Evolutionary conservation across 2,797 vertebrate species (phyloP).

Genomic region (Sardinella longiceps): DNA sequence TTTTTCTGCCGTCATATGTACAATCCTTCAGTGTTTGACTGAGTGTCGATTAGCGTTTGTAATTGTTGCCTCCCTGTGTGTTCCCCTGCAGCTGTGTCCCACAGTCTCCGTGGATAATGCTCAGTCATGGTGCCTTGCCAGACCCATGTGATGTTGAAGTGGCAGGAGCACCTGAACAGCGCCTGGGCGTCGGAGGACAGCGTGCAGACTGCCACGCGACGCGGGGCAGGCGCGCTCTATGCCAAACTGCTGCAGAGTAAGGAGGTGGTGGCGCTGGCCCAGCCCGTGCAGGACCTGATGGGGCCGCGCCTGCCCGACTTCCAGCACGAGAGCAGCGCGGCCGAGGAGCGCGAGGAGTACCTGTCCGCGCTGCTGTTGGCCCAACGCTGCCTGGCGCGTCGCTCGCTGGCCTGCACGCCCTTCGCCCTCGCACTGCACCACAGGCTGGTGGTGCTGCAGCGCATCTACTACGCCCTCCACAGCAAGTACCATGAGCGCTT

Average conservation of each 20-base stretch:
- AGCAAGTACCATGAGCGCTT: slow-evolving; percentile 83
- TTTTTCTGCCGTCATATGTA: neutral
- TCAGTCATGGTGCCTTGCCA: slow-evolving; percentile 81
- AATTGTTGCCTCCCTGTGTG: neutral
- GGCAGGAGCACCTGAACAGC: slow-evolving; percentile 85
- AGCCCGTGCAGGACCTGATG: slow-evolving; percentile 78
- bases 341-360: slow-evolving; percentile 78
- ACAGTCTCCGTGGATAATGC: slow-evolving; percentile 70
- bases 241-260: slow-evolving; percentile 78
- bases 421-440: slow-evolving; percentile 78
- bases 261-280: slow-evolving; percentile 80
- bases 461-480: slow-evolving; percentile 82
- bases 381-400: slow-evolving; percentile 79
- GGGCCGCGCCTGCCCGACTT: slow-evolving; percentile 82
- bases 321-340: slow-evolving; percentile 76
- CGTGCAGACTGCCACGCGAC: slow-evolving; percentile 67
- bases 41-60: neutral
- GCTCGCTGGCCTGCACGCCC: slow-evolving; percentile 77
- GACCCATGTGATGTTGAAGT: slow-evolving; percentile 82
- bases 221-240: slow-evolving; percentile 73
- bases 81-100: slow-evolving; percentile 59
- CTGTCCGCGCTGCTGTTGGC: slow-evolving; percentile 77
- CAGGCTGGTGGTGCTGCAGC: slow-evolving; percentile 76
- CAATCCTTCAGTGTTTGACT: neutral
- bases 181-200: slow-evolving; percentile 81